Evolutionary conservation across 2,113 vertebrate species (phyloP).

Genomic region (Zeus faber): DNA sequence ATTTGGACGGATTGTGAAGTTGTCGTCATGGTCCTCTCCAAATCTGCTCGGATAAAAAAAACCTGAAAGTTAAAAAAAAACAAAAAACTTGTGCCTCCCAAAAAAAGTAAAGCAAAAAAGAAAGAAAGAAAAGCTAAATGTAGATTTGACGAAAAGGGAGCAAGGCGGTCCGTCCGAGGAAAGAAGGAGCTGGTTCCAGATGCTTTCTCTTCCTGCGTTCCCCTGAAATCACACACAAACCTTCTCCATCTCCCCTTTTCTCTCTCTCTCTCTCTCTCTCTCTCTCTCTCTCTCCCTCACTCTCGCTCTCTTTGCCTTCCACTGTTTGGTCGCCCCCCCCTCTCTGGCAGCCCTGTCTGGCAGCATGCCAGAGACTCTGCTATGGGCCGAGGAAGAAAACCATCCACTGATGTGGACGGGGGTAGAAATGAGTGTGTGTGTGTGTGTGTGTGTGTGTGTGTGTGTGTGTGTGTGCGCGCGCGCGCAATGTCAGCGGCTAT

Average conservation of each 20-base stretch:
- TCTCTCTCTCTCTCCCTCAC: conserved; percentile 22
- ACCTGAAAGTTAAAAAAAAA: no score
- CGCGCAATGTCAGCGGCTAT: conserved; percentile 2
- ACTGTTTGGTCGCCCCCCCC: conserved; percentile 44
- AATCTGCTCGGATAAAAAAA: conserved; percentile 35
- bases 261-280: conserved; percentile 24
- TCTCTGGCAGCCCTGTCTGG: conserved; percentile 55
- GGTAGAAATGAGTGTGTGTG: conserved; percentile 30
- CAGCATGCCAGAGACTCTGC: conserved; percentile 53
- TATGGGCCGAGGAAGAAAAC: conserved; percentile 60
- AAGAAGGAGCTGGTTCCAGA: conserved; percentile 47
- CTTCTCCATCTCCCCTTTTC: conserved; percentile 21
- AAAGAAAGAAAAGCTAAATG: conserved; percentile 15
- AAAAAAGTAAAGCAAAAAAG: conserved; percentile 27
- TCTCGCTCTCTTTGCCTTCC: conserved; percentile 24
- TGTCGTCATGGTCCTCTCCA: not conserved
- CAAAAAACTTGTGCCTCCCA: no score
- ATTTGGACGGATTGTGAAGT: conserved; percentile 27
- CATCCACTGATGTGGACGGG: conserved; percentile 57
- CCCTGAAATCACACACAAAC: conserved; percentile 53
- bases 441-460: conserved; percentile 38
- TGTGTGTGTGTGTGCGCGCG: conserved; percentile 21
- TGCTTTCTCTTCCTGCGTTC: conserved; percentile 37
- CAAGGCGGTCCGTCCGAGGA: conserved; percentile 23
- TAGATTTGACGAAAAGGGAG: conserved; percentile 8